Evolutionary conservation across 2,888 invertebrate genomes (phyloP).

Genomic region (Brenthis hecate): DNA sequence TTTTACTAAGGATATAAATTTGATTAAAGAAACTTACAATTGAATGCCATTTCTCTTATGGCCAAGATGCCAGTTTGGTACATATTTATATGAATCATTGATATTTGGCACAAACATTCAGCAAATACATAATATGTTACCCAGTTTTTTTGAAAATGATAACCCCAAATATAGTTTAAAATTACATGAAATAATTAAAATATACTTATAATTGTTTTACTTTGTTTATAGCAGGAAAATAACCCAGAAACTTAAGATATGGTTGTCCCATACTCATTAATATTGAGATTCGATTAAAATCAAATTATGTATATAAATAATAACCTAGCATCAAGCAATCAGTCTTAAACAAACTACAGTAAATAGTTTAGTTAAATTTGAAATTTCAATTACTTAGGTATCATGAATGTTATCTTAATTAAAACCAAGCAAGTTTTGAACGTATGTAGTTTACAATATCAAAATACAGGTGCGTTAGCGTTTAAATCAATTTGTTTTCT

Average conservation of each 20-base stretch:
- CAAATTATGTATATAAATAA: constrained; percentile 24
- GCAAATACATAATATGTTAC: too few species aligned
- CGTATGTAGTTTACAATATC: constrained; percentile 41
- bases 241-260: background rate
- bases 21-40: too few species aligned
- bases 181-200: constrained; percentile 1
- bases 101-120: too few species aligned
- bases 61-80: too few species aligned
- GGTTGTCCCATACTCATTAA: background rate
- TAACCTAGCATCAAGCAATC: constrained; percentile 34
- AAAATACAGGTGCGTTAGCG: constrained; percentile 18
- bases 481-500: constrained; percentile 3
- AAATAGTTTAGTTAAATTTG: constrained; percentile 43
- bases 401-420: constrained; percentile 45
- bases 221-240: background rate
- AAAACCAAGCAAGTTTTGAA: constrained; percentile 41
- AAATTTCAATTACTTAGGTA: constrained; percentile 44
- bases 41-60: too few species aligned
- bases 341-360: constrained; percentile 39
- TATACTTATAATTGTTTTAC: background rate
- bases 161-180: background rate
- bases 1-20: too few species aligned
- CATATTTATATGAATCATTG: too few species aligned
- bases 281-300: constrained; percentile 22
- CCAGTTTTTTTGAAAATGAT: too few species aligned